Conservation (phyloP, 2,113 vertebrate species). For the Chamaetylas fuelleborni region DNA sequence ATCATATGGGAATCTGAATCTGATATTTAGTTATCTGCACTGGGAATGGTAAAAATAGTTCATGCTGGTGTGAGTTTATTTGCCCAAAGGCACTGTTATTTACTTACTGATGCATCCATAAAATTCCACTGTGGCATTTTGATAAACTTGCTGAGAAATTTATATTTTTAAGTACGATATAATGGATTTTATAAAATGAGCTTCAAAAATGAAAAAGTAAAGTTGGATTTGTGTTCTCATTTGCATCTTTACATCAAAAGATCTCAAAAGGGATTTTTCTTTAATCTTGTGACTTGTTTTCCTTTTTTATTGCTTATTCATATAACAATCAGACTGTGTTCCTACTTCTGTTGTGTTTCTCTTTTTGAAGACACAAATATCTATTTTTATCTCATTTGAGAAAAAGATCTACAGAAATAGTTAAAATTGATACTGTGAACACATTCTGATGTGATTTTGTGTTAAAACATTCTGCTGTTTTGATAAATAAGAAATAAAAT, state of each 20-base stretch:
- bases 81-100: background rate
- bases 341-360: background rate
- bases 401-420: background rate
- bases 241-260: background rate
- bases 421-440: background rate
- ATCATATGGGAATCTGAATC: background rate
- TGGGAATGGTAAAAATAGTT: constrained; percentile 13
- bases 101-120: background rate
- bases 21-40: background rate
- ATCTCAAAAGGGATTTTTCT: background rate
- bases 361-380: constrained; percentile 3
- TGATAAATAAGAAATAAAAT: background rate
- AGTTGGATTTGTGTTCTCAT: background rate
- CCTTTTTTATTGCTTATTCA: background rate
- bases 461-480: background rate
- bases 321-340: background rate
- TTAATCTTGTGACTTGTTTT: background rate
- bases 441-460: background rate
- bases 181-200: background rate
- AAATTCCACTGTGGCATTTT: background rate
- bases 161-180: background rate
- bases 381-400: background rate
- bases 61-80: background rate
- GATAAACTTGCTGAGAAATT: background rate
- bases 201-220: background rate